A percentile compares a stretch with the other conserved stretches of the same genome.
These are phyloP conservation scores for Drosophila formosana DNA, from an alignment of 2,888 invertebrate species.

Conservation along the genomic window DNA sequence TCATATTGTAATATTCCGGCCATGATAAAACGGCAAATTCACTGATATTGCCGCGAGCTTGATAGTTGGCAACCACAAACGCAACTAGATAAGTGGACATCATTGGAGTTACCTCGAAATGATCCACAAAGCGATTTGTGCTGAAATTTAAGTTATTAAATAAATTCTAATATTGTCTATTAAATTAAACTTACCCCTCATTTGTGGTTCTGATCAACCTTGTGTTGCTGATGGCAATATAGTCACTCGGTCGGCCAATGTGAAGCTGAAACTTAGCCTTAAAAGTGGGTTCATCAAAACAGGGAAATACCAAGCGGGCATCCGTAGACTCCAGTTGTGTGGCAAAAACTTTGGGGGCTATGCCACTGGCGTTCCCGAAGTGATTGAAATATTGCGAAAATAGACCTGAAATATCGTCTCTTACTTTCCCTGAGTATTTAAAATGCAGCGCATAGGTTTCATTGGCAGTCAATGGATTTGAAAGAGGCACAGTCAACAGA, in stretches of 20 bases:
- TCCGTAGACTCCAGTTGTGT: conserved; percentile 89
- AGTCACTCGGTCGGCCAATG: conserved; percentile 86
- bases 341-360: conserved; percentile 85
- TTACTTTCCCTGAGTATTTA: conserved; percentile 86
- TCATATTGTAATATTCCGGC: conserved; percentile 88
- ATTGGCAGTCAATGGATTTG: conserved; percentile 74
- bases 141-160: conserved; percentile 34
- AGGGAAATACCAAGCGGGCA: conserved; percentile 90
- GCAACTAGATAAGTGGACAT: conserved; percentile 94
- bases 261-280: conserved; percentile 89
- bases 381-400: conserved; percentile 38
- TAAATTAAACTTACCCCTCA: conserved; percentile 56
- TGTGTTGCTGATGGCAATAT: conserved; percentile 82
- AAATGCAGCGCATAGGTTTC: conserved; percentile 85
- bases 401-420: conserved; percentile 77
- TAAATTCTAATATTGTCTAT: neutral
- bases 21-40: conserved; percentile 88
- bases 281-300: conserved; percentile 90
- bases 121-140: conserved; percentile 64
- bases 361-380: neutral
- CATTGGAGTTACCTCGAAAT: conserved; percentile 84
- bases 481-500: conserved; percentile 85
- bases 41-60: conserved; percentile 49
- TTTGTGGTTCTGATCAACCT: conserved; percentile 36
- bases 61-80: conserved; percentile 89